phyloP scores from a whole-genome alignment of 2,888 invertebrate genomes.

The Frankliniella fusca region DNA sequence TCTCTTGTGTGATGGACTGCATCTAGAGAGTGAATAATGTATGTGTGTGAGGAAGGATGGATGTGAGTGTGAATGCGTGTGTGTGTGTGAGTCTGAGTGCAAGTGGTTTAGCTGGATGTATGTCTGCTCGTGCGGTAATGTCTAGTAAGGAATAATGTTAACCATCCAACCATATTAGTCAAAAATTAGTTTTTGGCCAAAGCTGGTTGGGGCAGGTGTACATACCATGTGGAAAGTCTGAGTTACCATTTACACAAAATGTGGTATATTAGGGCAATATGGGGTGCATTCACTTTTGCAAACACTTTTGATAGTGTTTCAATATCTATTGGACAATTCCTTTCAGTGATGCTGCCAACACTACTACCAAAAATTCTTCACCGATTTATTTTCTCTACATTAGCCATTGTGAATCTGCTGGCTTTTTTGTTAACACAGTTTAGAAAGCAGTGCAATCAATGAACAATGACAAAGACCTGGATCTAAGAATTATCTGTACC shows the following conservation, averaged over 20 bases:
- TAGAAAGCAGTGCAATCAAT: no score
- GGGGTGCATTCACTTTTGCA: slow-evolving; percentile 7
- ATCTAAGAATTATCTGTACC: background rate
- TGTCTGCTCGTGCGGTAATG: no score
- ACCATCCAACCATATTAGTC: no score
- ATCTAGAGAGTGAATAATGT: background rate
- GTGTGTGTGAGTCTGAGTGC: background rate
- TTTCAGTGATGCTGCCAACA: slow-evolving; percentile 12
- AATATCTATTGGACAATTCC: background rate
- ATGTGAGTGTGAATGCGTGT: background rate
- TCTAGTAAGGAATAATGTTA: no score
- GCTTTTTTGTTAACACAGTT: background rate
- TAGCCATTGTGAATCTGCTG: background rate
- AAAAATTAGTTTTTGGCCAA: background rate
- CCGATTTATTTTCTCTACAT: background rate
- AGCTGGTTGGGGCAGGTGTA: slow-evolving; percentile 9
- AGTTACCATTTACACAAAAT: slow-evolving; percentile 15
- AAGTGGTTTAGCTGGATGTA: no score
- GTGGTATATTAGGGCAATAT: slow-evolving; percentile 19
- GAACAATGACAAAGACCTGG: no score
- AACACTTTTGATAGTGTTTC: background rate
- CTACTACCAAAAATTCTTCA: background rate
- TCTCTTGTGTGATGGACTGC: slow-evolving; percentile 15
- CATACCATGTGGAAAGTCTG: slow-evolving; percentile 5
- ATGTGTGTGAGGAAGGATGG: background rate